Percentiles rank a stretch among this genome's conserved stretches.
Evolutionary conservation across 2,797 vertebrate species (phyloP).

Genomic region (Hypotaenidia philippensis): DNA sequence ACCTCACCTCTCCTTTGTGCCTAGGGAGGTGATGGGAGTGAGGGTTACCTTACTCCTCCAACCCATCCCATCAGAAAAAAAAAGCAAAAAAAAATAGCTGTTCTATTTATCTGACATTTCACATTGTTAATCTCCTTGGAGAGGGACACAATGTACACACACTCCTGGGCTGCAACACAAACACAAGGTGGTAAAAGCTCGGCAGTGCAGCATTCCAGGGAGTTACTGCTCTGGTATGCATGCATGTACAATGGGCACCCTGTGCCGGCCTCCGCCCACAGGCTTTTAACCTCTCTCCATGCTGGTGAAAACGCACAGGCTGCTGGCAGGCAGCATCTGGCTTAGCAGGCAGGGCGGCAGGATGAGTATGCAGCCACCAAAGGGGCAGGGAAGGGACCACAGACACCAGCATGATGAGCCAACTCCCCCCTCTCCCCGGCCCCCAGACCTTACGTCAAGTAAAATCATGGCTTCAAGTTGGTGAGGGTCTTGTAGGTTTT

Average conservation of each 20-base stretch:
- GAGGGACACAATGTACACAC: slow-evolving; percentile 18
- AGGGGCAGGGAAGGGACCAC: background rate
- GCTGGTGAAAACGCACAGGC: background rate
- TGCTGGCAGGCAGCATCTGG: background rate
- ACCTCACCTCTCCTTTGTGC: background rate
- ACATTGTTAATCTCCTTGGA: slow-evolving; percentile 29
- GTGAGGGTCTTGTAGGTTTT: background rate
- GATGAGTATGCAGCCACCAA: fast-evolving
- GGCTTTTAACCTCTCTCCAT: slow-evolving; percentile 33
- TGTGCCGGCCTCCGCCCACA: slow-evolving; percentile 55
- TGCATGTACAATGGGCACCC: slow-evolving; percentile 65
- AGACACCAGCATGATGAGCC: fast-evolving
- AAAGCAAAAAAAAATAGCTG: fast-evolving
- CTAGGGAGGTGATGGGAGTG: background rate
- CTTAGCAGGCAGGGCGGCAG: background rate
- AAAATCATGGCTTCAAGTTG: fast-evolving
- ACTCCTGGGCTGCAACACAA: slow-evolving; percentile 37
- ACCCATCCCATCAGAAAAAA: fast-evolving
- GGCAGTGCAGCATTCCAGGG: slow-evolving; percentile 72
- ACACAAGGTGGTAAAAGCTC: slow-evolving; percentile 68
- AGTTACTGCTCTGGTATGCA: slow-evolving; percentile 67
- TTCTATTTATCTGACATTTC: slow-evolving; percentile 26
- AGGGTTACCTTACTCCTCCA: background rate
- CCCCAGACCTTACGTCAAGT: fast-evolving
- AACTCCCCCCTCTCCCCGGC: fast-evolving